Conservation (phyloP, 2,797 vertebrate species). For the Pseudochromis fuscus region DNA sequence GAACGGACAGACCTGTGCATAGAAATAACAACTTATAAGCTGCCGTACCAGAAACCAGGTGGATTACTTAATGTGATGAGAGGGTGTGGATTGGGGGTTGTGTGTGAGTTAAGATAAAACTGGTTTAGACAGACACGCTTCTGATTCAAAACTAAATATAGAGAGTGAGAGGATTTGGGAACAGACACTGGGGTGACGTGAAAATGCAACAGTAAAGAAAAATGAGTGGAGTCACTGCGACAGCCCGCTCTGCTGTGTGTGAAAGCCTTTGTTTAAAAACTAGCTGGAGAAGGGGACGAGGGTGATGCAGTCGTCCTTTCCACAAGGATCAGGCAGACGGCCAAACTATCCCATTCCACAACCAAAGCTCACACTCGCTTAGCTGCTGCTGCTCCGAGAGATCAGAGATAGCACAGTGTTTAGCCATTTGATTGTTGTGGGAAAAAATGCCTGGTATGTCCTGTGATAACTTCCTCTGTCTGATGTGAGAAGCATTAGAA, state of each 20-base stretch:
- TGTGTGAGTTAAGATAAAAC: slow-evolving; percentile 2
- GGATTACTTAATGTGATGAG: slow-evolving; percentile 23
- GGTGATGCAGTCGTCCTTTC: slow-evolving; percentile 55
- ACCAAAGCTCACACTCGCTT: slow-evolving; percentile 41
- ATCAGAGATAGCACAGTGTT: slow-evolving; percentile 37
- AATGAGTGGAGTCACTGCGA: slow-evolving; percentile 15
- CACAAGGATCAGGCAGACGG: slow-evolving; percentile 43
- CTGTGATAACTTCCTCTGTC: slow-evolving; percentile 9
- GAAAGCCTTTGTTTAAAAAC: slow-evolving; percentile 8
- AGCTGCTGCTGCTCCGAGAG: slow-evolving; percentile 21
- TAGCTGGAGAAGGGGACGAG: slow-evolving; percentile 23
- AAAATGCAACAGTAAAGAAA: slow-evolving; percentile 14
- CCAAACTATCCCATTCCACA: slow-evolving; percentile 60
- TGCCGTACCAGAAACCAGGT: slow-evolving; percentile 21
- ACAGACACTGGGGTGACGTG: slow-evolving; percentile 3
- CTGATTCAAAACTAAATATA: slow-evolving; percentile 19
- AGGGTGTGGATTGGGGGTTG: slow-evolving; percentile 5
- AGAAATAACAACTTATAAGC: slow-evolving; percentile 13
- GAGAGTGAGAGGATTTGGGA: not conserved
- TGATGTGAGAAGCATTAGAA: not conserved
- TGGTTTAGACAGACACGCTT: slow-evolving; percentile 18
- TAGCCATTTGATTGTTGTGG: slow-evolving; percentile 38
- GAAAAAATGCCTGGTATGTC: slow-evolving; percentile 64
- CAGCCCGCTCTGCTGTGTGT: not conserved
- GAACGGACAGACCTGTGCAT: slow-evolving; percentile 3